Percentiles rank a stretch among this genome's conserved stretches.
Conservation (phyloP, 1,140 invertebrate genomes). For the Patella vulgata region DNA sequence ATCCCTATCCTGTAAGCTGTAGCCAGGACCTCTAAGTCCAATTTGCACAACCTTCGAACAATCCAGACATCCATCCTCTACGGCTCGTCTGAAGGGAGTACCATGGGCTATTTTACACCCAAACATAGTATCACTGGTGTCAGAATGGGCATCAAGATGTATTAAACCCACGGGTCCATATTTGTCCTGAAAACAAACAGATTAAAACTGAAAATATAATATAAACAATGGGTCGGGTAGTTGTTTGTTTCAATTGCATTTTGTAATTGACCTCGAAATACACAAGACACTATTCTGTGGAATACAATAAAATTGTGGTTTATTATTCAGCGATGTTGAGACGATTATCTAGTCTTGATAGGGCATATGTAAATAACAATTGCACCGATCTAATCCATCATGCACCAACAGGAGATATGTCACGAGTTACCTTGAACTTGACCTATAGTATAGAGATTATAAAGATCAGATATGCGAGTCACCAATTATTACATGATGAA, state of each 20-base stretch:
- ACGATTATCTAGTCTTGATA: no score
- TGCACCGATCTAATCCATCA: no score
- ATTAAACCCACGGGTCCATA: constrained; percentile 64
- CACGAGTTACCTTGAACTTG: no score
- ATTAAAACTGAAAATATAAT: neutral
- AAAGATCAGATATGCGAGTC: no score
- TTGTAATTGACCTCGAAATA: no score
- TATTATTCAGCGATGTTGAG: no score
- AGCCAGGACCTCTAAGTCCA: constrained; percentile 59
- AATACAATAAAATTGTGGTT: no score
- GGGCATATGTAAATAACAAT: no score
- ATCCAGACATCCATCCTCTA: constrained; percentile 65
- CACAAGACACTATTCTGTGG: no score
- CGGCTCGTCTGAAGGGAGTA: constrained; percentile 63
- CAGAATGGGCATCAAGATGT: constrained; percentile 64
- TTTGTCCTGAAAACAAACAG: constrained; percentile 49
- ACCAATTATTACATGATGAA: no score
- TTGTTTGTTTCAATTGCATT: neutral
- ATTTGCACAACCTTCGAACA: constrained; percentile 64
- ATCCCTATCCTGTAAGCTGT: constrained; percentile 50
- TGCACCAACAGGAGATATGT: no score
- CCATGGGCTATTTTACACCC: constrained; percentile 63
- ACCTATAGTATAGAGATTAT: no score
- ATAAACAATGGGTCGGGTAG: neutral
- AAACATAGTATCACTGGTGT: constrained; percentile 56